Conservation (phyloP, 2,888 invertebrate genomes). For the Papilio gigon region DNA sequence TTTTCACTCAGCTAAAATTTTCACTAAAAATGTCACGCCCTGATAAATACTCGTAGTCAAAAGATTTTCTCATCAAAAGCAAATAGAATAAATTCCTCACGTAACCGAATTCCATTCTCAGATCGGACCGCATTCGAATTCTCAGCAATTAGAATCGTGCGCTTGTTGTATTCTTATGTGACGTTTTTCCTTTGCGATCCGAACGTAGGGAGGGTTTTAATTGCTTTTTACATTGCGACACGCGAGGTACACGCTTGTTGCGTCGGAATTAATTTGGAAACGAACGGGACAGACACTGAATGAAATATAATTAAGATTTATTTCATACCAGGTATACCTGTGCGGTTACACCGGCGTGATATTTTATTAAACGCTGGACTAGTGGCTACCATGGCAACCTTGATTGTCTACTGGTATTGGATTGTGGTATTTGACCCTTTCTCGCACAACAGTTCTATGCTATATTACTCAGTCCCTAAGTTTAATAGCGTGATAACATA, state of each 20-base stretch:
- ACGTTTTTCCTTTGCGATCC: conserved; percentile 15
- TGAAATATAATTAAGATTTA: conserved; percentile 10
- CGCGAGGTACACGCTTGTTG: background rate
- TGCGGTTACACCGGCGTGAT: no score
- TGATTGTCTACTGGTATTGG: no score
- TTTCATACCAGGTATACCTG: no score
- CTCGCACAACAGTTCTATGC: no score
- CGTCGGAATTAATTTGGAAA: conserved; percentile 4
- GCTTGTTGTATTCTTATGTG: conserved; percentile 17
- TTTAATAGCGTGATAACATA: no score
- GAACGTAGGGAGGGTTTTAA: conserved; percentile 13
- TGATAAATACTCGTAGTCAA: no score
- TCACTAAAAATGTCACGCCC: no score
- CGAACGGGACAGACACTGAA: background rate
- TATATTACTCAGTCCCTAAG: no score
- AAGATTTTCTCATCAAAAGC: background rate
- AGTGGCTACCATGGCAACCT: no score
- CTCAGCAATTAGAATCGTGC: conserved; percentile 29
- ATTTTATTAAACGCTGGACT: no score
- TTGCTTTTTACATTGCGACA: conserved; percentile 27
- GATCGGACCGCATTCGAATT: conserved; percentile 13
- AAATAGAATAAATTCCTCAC: background rate
- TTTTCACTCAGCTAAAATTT: no score
- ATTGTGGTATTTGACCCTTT: no score
- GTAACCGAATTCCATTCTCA: conserved; percentile 3